Evolutionary conservation across 2,113 vertebrate species (phyloP), one percentile per base, ranked within the genome.

Genomic region (Candoia aspera): DNA sequence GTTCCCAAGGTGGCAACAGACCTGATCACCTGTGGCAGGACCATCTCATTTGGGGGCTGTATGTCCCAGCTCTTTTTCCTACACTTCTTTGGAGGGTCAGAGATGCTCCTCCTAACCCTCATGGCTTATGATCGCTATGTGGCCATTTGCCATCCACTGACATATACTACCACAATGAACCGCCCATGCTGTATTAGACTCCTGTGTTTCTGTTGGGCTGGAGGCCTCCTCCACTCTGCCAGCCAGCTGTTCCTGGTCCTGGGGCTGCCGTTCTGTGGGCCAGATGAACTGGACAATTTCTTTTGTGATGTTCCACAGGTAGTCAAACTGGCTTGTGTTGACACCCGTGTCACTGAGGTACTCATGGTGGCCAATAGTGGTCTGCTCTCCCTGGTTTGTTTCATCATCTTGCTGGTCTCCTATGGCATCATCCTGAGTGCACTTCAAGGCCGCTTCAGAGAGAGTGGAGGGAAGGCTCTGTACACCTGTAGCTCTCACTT

Each of bases 221-320:
- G 94, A 1, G 95, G 96, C 2, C 96, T 97, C 29, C n/a, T 97
- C 13, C 95, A 96, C 24, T 96, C 97, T 84, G 94, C 95, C 5
- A 91, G 96, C 1, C 96, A 96, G 55, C 54, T 96, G n/a, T 94
- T 15, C 55, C 33, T 96, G 33, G 94, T 94, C 9, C 5, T 94
- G n/a, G 91, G 33, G 4, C 68, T 97, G 49, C 95, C 97, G 13
- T 96, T 97, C 49, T 97, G 96, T 89, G 95, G 96, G 3, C 96
- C 94, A 12, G 64, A 95, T 33, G 59, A 92, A 8, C 91, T 97
- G 11, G 95, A 97, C 42, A 97, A 97, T 79, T 97, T 96, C 86
- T 97, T 96, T 19, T 97, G 96, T 90, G 97, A 97, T 62, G 95
- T 96, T 2, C 96, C 96, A 1, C 96, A 97, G n/a, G 57, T 97